These are phyloP conservation scores for Gonatopus flavifemur DNA, from an alignment of 1,140 invertebrate species.

Conservation along the genomic window DNA sequence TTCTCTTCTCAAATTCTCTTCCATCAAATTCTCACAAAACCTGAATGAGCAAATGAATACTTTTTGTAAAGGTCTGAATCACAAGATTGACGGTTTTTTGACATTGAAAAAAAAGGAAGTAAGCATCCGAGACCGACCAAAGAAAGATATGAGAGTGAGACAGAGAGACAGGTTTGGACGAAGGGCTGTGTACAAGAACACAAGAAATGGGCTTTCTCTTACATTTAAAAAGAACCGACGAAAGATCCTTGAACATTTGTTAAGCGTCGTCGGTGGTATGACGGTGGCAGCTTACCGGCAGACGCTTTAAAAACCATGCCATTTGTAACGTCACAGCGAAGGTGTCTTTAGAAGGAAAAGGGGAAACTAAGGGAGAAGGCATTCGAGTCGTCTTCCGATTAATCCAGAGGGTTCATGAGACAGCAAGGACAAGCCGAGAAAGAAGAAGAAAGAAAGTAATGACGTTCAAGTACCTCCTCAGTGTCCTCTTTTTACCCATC, in stretches of 20 bases:
- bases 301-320: slow-evolving; percentile 33
- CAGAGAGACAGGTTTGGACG: too few species aligned
- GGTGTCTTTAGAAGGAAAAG: slow-evolving; percentile 14
- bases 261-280: slow-evolving; percentile 15
- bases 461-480: slow-evolving; percentile 14
- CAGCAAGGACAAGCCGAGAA: slow-evolving; percentile 12
- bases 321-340: slow-evolving; percentile 40
- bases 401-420: slow-evolving; percentile 35
- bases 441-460: slow-evolving; percentile 7
- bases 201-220: too few species aligned
- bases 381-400: slow-evolving; percentile 36
- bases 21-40: too few species aligned
- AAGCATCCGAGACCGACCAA: too few species aligned
- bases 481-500: background rate
- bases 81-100: too few species aligned
- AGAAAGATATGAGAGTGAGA: too few species aligned
- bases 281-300: background rate
- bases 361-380: slow-evolving; percentile 21
- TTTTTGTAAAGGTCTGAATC: too few species aligned
- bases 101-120: too few species aligned
- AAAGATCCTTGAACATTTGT: slow-evolving; percentile 35
- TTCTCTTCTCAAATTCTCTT: too few species aligned
- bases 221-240: slow-evolving; percentile 15
- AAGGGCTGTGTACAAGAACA: too few species aligned
- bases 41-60: too few species aligned